Conservation (phyloP, 2,113 vertebrate species). For the Heterocephalus glaber region DNA sequence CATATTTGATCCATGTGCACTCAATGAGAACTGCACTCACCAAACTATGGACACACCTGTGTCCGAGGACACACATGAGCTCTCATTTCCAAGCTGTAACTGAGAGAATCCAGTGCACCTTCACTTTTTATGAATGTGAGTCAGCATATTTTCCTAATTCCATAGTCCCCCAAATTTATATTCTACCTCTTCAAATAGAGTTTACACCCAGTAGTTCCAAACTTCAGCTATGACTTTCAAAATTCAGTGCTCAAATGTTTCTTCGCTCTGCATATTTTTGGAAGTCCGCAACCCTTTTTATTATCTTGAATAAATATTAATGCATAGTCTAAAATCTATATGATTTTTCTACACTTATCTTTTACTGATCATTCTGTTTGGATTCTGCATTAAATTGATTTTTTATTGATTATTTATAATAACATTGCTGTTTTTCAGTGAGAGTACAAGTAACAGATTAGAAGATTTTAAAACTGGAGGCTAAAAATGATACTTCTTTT, state of each 20-base stretch:
- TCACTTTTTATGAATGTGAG: neutral
- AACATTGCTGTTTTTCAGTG: neutral
- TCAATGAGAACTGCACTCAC: neutral
- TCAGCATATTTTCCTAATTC: neutral
- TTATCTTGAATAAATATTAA: neutral
- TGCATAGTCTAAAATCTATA: neutral
- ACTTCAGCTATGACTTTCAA: neutral
- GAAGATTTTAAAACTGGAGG: neutral
- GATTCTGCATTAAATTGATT: neutral
- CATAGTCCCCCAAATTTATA: neutral
- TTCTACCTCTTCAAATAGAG: neutral
- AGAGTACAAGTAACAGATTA: neutral
- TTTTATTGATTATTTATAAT: neutral
- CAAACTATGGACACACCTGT: neutral
- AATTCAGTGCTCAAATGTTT: neutral
- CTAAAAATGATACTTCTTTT: neutral
- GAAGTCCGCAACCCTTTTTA: neutral
- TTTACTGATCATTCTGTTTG: neutral
- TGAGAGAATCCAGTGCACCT: neutral
- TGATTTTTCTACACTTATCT: neutral
- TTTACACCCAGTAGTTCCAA: neutral
- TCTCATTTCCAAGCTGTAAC: neutral
- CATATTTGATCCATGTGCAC: neutral
- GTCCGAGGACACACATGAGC: neutral
- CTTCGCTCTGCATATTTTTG: neutral